phyloP scores from a whole-genome alignment of 2,797 vertebrate genomes.

The Anabacerthia variegaticeps region DNA sequence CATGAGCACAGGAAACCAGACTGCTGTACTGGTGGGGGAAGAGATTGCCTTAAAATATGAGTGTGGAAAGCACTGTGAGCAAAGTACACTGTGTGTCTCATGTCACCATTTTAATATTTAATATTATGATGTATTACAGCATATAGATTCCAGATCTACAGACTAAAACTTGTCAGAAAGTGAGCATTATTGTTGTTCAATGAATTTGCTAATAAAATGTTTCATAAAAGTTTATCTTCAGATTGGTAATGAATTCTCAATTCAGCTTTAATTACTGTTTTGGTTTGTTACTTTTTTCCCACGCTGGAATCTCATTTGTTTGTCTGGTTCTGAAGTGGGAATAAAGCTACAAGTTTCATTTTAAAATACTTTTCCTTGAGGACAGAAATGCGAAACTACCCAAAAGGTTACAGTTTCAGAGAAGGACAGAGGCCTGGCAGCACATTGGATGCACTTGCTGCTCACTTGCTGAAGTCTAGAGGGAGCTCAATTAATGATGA shows the following conservation, averaged over 20 bases:
- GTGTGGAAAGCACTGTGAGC: background rate
- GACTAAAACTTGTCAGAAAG: background rate
- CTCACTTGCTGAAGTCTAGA: background rate
- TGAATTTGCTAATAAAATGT: background rate
- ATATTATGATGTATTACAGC: background rate
- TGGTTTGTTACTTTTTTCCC: background rate
- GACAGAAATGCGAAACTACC: background rate
- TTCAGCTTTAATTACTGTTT: background rate
- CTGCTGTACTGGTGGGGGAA: background rate
- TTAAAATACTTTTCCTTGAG: background rate
- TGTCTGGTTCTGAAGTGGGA: background rate
- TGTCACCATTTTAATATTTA: background rate
- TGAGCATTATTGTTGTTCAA: background rate
- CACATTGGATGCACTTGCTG: background rate
- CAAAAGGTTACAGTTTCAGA: background rate
- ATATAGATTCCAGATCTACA: accelerated
- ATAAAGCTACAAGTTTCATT: background rate
- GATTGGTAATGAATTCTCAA: background rate
- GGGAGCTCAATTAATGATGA: background rate
- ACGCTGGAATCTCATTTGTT: background rate
- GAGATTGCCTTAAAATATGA: background rate
- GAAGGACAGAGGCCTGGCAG: background rate
- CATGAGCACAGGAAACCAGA: background rate
- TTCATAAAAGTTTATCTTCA: background rate
- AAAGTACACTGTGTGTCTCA: background rate